Base-by-base conservation (phyloP, 1,140 invertebrate genomes). In the Drosophila pallidifrons region DNA sequence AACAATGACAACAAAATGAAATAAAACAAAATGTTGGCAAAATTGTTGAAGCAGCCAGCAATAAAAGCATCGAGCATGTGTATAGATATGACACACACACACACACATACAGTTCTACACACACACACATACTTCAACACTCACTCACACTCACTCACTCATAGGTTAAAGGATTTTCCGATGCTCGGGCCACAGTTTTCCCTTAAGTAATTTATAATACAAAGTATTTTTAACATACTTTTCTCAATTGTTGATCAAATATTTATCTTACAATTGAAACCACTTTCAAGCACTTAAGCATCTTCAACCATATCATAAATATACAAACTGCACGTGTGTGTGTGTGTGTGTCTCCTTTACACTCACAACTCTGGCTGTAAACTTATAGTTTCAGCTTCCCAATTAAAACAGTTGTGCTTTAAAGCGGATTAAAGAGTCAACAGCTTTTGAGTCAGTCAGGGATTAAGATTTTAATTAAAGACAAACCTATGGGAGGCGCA, bases 11-110 rank as follows among this genome's bases (percentile, higher is more conserved):
- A 60, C 11, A 61, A 60, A 16, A 45, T 15, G 54, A 64, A 60
- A 52, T 63, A 68, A 65, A 51, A 60, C 47, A 69, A 69, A 69
- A 69, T 61, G 51, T 38, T 55, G 13, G 63, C 35, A 43, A 69
- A 69, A 60, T 68, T 68, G 55, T 68, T 68, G 55, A 60, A 68
- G 66, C 66, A 60, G 46, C 13, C 46, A 28, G 55, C 67, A 61
- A 54, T 69, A 63, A 69, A 69, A 54, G 67, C 58, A 35, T 52
- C 15, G 46, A 57, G 64, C 30, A 49, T 51, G 28, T 59, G 30
- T 20, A 54, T 28, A 43, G 47, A 41, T 52, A 46, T 51, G 41
- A 55, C n/a, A 59, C 43, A 52, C 15, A 58, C 28, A 60, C 10
- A 57, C 28, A 41, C 20, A 69, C 20, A 69, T 0, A 25, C 20